A percentile compares a stretch with the other conserved stretches of the same genome.
Evolutionary conservation across 2,888 invertebrate genomes (phyloP).

Genomic region (Pelosia muscerda): DNA sequence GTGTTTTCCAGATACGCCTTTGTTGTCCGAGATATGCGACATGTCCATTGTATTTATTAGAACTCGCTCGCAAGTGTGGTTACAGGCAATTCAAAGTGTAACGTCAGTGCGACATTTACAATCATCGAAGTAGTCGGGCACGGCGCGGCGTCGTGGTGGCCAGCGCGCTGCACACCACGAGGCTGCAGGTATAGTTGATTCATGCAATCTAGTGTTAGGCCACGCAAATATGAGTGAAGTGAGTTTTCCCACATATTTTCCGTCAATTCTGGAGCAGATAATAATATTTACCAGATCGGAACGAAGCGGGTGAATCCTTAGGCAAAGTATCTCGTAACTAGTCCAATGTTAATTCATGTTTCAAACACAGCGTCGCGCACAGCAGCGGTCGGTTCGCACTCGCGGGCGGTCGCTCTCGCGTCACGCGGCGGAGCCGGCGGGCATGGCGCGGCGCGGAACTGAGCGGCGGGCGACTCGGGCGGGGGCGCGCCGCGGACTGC

Average conservation of each 20-base stretch:
- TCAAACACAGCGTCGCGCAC: constrained; percentile 18
- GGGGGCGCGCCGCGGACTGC: constrained; percentile 44
- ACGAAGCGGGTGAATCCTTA: constrained; percentile 36
- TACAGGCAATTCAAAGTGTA: background rate
- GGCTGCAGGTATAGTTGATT: background rate
- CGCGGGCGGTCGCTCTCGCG: background rate
- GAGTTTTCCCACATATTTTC: constrained; percentile 9
- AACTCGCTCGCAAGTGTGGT: background rate
- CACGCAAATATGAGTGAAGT: too few relatives aligned
- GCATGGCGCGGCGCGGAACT: constrained; percentile 30
- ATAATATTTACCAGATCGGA: constrained; percentile 41
- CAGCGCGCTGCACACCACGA: background rate
- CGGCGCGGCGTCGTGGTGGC: background rate
- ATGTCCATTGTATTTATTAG: background rate
- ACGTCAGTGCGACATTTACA: background rate
- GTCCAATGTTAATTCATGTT: constrained; percentile 41
- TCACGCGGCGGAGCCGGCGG: constrained; percentile 39
- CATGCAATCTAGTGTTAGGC: background rate
- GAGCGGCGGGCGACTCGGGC: constrained; percentile 37
- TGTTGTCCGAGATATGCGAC: too few relatives aligned
- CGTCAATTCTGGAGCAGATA: constrained; percentile 25
- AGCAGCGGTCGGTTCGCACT: background rate
- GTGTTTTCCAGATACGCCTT: too few relatives aligned
- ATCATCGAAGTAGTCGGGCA: too few relatives aligned
- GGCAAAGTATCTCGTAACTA: constrained; percentile 18